Evolutionary conservation across 2,888 invertebrate species (phyloP).

Genomic region (Ditylenchus weischeri): DNA sequence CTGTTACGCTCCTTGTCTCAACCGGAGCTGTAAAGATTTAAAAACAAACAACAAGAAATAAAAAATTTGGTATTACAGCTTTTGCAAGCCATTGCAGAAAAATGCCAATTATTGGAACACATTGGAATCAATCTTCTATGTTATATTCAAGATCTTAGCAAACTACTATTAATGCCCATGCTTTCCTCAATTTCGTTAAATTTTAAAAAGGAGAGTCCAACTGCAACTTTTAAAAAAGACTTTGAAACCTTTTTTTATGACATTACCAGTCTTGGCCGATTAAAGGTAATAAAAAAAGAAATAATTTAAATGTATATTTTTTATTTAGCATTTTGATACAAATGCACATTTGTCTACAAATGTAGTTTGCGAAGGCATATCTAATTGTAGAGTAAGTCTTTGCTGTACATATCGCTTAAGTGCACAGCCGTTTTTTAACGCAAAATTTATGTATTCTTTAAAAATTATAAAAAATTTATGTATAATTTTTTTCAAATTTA

Average conservation of each 20-base stretch:
- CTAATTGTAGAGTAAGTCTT: background rate
- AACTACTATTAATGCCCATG: background rate
- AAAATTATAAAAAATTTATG: too few species aligned
- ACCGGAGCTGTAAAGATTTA: too few species aligned
- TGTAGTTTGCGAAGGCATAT: background rate
- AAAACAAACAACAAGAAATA: too few species aligned
- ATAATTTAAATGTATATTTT: background rate
- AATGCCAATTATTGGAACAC: constrained; percentile 1
- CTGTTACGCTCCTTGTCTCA: too few species aligned
- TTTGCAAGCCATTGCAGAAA: background rate
- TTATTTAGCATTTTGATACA: constrained; percentile 1
- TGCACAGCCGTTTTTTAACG: background rate
- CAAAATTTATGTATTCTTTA: background rate
- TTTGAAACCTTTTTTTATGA: background rate
- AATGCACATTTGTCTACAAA: background rate
- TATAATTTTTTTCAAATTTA: too few species aligned
- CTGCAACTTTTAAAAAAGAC: background rate
- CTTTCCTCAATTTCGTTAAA: background rate
- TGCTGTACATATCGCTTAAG: too few species aligned
- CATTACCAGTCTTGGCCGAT: background rate
- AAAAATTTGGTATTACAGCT: background rate
- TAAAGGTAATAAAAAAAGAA: background rate
- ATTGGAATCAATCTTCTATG: background rate
- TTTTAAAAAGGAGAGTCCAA: constrained; percentile 1
- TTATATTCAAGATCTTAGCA: background rate